Percentiles rank a stretch among this genome's conserved stretches.
Evolutionary conservation across 1,140 invertebrate species (phyloP).

Genomic region (Leptestheria dahalacensis): DNA sequence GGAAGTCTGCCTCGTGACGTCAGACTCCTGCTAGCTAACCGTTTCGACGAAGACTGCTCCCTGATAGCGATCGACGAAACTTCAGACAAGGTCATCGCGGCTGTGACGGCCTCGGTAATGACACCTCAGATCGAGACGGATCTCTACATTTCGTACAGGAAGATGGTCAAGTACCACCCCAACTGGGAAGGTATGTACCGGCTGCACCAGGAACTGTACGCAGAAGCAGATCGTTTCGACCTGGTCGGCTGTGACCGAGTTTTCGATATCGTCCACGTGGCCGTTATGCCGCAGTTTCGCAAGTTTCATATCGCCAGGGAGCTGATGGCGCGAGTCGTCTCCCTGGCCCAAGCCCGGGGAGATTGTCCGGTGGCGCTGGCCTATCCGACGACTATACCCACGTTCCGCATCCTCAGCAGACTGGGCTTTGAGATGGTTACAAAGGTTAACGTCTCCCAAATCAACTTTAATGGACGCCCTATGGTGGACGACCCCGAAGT

Average conservation of each 20-base stretch:
- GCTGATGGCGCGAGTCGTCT: not conserved
- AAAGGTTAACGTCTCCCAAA: not conserved
- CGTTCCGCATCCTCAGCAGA: not conserved
- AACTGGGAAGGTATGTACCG: not conserved
- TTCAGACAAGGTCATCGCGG: not conserved
- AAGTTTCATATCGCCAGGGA: not conserved
- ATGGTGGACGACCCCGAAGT: not conserved
- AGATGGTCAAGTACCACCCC: not conserved
- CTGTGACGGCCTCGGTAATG: not conserved
- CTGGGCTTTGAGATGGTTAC: not conserved
- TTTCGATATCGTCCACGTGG: not conserved
- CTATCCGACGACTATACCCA: not conserved
- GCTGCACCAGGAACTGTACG: not conserved
- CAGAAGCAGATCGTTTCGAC: not conserved
- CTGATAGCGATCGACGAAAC: not conserved
- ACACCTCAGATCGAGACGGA: not conserved
- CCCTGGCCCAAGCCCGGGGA: not conserved
- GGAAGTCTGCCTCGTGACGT: not conserved
- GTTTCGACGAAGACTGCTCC: not conserved
- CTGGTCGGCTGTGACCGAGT: not conserved
- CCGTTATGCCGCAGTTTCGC: not conserved
- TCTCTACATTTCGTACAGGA: not conserved
- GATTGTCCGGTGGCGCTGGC: not conserved
- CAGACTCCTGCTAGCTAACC: not conserved
- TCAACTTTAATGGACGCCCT: not conserved